Base-by-base conservation (phyloP, 2,113 vertebrate species). In the Choloepus hoffmanni region DNA sequence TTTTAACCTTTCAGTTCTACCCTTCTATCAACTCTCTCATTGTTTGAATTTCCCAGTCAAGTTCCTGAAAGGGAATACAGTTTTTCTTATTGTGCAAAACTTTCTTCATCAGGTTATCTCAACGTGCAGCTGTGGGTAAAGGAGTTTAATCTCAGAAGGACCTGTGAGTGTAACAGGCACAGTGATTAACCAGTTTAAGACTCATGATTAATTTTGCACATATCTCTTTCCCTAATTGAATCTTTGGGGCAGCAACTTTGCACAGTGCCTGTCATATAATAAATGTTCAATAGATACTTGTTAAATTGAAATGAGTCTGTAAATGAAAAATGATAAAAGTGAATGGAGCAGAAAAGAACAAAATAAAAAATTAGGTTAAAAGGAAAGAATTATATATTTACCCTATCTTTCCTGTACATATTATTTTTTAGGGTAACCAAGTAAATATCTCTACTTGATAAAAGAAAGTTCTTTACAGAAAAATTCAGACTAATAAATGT, bases 341-440 rank as follows among this genome's bases (percentile, higher is more conserved):
- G 50, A 65, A 48, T 65, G 16, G 5, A 48, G 23, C 2, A 79
- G 19, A 13, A 68, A 62, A 89, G 23, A 73, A 76, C 23, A 24
- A 9, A 76, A 77, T 77, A 58, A 74, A 93, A 93, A 60, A 40
- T 91, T 21, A 91, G 19, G 18, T 33, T 77, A 65, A 91, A 86
- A 72, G 3, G 4, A 89, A 83, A 79, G 6, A 94, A 77, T 16
- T 68, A 62, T 62, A 14, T 48, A 78, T 62, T 79, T 83, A 8
- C 13, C 6, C 36, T 73, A 88, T 74, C 26, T 77, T 90, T 83
- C 36, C 82, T 85, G 15, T n/a, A 60, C 16, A 53, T 53, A 43
- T 6, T 48, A 19, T 68, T 26, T 53, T 65, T 58, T 26, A 88
- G 21, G 11, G 16, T 72, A 88, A 76, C 15, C n/a, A 68, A 76